Percentiles rank a stretch among this genome's conserved stretches.
Conservation (phyloP, 2,113 vertebrate species). For the Cnemophilus loriae region DNA sequence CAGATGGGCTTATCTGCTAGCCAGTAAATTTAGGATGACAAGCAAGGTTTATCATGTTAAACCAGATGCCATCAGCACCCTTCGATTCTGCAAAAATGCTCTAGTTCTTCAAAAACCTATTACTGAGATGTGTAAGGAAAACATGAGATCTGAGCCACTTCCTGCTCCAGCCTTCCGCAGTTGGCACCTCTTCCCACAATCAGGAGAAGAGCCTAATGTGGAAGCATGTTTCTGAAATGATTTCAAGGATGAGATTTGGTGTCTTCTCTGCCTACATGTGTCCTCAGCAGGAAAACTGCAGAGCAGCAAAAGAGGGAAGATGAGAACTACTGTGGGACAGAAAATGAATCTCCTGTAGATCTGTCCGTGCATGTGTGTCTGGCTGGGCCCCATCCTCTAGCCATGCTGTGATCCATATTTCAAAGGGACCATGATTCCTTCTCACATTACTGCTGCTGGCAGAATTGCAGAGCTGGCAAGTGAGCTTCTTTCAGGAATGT, state of each 20-base stretch:
- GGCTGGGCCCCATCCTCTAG: background rate
- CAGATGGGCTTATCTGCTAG: background rate
- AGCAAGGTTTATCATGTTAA: background rate
- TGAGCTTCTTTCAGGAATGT: background rate
- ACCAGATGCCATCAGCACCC: background rate
- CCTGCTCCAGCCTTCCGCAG: background rate
- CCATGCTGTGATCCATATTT: background rate
- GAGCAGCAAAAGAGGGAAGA: background rate
- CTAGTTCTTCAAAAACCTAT: background rate
- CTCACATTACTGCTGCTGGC: conserved; percentile 38
- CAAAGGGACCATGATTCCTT: conserved; percentile 17
- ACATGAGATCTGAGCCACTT: background rate
- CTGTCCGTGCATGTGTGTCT: background rate
- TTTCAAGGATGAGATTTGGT: background rate
- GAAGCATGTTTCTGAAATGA: background rate
- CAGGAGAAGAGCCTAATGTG: background rate
- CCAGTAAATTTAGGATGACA: conserved; percentile 3
- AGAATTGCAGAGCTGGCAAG: conserved; percentile 12
- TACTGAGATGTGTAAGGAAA: background rate
- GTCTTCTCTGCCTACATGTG: background rate
- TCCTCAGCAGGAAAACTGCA: background rate
- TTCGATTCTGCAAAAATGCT: background rate
- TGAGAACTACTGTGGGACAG: background rate
- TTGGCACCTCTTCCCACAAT: background rate
- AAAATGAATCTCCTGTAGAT: background rate